Evolutionary conservation across 2,888 invertebrate genomes (phyloP), one percentile per base, ranked within the genome.

Genomic region (Drosophila glabriapex): DNA sequence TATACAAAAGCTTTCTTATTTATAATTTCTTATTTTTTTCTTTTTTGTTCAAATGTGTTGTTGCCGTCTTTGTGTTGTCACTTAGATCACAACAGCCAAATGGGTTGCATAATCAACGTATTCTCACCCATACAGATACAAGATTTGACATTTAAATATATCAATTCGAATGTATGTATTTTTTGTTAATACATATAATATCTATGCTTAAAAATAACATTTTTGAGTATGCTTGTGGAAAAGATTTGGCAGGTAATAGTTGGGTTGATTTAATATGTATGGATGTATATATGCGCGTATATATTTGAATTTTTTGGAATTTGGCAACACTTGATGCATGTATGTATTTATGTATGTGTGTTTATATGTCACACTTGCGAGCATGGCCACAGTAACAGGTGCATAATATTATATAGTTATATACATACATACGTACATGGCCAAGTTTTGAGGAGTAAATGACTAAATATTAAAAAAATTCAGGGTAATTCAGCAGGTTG

Each of bases 161-260:
- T 22, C 41, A 68, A 65, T 54, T 68, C 49, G 35, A 55, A 55
- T 53, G 60, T 76, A 69, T 76, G 69, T 72, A 78, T 56, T 29
- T 35, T 12, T 43, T 29, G 12, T 39, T 25, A 43, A 29, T 52
- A 76, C 68, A 72, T 79, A 59, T 54, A 55, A 33, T 28, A 63
- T 63, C 41, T 10, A 54, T 53, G 62, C 37, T 52, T 52, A 61
- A 52, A 61, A 61, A 52, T 61, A 52, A 37, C 39, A 58, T 43
- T 58, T 33, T 58, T 58, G 29, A 37, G 37, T 22, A 37, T 50
- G 60, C 43, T 58, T 37, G 49, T 37, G n/a, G 25, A 31, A 52
- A 61, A 35, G 4, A n/a, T 28, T 37, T 50, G 58, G 31, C 58
- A 49, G 60, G 60, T 50, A 60, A 50, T 61, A 52, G 50, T 39